Evolutionary conservation across 2,797 vertebrate species (phyloP).

Genomic region (Hafferia zeledoni): DNA sequence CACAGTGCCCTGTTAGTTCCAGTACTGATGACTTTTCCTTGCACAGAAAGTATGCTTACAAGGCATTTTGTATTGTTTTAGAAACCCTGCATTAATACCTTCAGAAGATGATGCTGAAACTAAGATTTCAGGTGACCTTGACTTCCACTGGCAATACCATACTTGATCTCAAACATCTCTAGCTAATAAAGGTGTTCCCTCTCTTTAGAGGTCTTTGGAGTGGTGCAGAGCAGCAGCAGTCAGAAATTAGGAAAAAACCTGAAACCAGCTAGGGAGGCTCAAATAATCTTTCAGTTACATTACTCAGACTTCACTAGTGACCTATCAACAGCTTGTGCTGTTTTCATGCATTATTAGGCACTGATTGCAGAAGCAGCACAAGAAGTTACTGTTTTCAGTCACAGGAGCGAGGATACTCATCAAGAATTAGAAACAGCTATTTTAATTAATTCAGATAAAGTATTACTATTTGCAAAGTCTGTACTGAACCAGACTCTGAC

Average conservation of each 20-base stretch:
- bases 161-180: not conserved
- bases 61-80: not conserved
- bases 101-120: not conserved
- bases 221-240: not conserved
- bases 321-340: not conserved
- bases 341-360: not conserved
- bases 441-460: not conserved
- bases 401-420: not conserved
- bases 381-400: not conserved
- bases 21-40: not conserved
- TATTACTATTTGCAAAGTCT: not conserved
- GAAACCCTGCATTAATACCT: not conserved
- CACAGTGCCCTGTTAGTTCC: not conserved
- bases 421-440: not conserved
- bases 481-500: not conserved
- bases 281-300: not conserved
- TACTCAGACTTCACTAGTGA: not conserved
- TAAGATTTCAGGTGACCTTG: not conserved
- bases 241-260: not conserved
- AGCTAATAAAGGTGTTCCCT: not conserved
- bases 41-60: not conserved
- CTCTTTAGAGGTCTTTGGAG: not conserved
- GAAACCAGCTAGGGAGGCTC: not conserved
- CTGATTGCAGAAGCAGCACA: not conserved
- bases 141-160: not conserved